Percentiles rank a stretch among this genome's conserved stretches.
Conservation (phyloP, 1,140 invertebrate species). For the Drosophila navojoa region DNA sequence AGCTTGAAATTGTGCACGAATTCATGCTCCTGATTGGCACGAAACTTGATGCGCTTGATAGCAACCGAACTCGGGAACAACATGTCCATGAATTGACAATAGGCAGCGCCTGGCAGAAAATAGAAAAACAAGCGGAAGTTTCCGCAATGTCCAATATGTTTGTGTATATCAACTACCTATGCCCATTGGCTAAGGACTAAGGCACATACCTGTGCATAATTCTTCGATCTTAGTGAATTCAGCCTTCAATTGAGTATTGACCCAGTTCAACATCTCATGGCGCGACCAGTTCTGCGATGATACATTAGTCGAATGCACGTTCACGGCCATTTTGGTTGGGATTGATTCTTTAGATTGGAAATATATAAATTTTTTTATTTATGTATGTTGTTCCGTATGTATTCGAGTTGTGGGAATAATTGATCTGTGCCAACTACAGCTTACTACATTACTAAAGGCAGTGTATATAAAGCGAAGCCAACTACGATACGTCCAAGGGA, state of each 20-base stretch:
- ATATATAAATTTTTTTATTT: neutral
- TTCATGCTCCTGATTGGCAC: constrained; percentile 98
- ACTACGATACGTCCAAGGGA: too few species aligned
- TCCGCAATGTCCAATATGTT: too few species aligned
- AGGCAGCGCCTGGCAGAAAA: constrained; percentile 87
- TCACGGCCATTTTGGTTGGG: constrained; percentile 25
- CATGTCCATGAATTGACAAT: constrained; percentile 99
- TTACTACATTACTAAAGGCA: too few species aligned
- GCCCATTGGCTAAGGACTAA: neutral
- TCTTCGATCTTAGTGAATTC: constrained; percentile 37
- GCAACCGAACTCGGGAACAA: constrained; percentile 95
- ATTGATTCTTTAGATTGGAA: neutral
- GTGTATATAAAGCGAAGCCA: too few species aligned
- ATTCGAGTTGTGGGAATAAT: too few species aligned
- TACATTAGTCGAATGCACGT: constrained; percentile 30
- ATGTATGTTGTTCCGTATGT: neutral
- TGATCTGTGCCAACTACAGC: too few species aligned
- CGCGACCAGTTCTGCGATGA: constrained; percentile 28
- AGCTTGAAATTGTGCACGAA: constrained; percentile 99
- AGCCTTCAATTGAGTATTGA: constrained; percentile 22
- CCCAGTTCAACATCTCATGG: constrained; percentile 37
- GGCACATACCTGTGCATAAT: constrained; percentile 30
- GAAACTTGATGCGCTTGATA: constrained; percentile 98
- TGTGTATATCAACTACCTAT: neutral
- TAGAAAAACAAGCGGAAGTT: neutral